These are phyloP conservation scores for Oncorhynchus keta DNA, from an alignment of 2,113 vertebrate genomes.

Conservation along the genomic window DNA sequence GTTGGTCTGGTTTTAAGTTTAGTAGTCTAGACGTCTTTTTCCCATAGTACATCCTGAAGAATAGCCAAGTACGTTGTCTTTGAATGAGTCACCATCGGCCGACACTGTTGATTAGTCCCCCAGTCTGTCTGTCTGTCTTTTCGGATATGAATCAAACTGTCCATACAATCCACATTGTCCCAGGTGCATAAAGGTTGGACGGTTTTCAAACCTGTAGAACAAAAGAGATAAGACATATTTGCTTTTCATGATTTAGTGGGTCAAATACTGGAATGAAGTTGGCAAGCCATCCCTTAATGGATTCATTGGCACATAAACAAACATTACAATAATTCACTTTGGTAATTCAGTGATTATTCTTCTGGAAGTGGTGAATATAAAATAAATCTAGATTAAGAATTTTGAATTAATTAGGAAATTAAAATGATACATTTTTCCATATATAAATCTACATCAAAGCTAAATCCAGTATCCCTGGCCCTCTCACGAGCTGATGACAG, in stretches of 20 bases:
- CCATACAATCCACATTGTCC: slow-evolving; percentile 35
- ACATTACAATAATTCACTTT: no score
- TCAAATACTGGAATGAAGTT: no score
- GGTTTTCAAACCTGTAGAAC: slow-evolving; percentile 59
- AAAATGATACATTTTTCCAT: no score
- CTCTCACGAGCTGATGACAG: no score
- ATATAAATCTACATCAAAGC: no score
- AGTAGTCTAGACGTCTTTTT: slow-evolving; percentile 19
- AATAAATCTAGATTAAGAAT: no score
- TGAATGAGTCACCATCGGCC: slow-evolving; percentile 26
- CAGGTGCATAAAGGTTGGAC: slow-evolving; percentile 37
- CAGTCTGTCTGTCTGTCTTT: slow-evolving; percentile 22
- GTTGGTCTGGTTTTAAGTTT: slow-evolving; percentile 1
- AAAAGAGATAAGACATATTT: slow-evolving; percentile 38
- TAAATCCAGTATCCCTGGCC: no score
- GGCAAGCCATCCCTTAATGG: no score
- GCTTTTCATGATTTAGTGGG: slow-evolving; percentile 17
- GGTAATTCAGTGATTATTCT: no score
- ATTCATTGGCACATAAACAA: no score
- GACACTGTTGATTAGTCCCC: slow-evolving; percentile 11
- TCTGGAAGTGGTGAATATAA: no score
- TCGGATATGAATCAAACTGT: slow-evolving; percentile 60
- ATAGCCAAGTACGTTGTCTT: slow-evolving; percentile 16
- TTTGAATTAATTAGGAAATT: no score
- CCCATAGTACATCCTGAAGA: slow-evolving; percentile 44